Percentiles rank a stretch among this genome's conserved stretches.
Conservation (phyloP, 92 coral and sea anemone species). For the Palythoa grandis region DNA sequence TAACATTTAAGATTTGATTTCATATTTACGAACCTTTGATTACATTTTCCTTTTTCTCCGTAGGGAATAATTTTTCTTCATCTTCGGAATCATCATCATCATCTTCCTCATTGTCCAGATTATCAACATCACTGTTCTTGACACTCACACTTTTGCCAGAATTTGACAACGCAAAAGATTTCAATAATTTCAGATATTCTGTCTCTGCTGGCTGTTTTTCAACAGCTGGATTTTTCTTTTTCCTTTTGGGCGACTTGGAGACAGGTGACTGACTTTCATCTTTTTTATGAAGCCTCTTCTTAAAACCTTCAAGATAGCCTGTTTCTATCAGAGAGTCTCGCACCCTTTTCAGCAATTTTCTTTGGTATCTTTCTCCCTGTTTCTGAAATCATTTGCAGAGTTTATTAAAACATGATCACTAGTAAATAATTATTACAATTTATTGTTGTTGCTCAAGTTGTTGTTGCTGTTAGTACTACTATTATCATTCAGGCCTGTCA, state of each 20-base stretch:
- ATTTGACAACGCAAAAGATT: conserved; percentile 55
- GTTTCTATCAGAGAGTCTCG: conserved; percentile 53
- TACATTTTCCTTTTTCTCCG: neutral
- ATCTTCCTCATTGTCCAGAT: conserved; percentile 45
- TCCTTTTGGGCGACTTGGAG: neutral
- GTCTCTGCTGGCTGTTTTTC: neutral
- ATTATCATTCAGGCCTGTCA: too few relatives aligned
- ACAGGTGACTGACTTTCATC: neutral
- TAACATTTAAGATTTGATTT: neutral
- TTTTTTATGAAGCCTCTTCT: neutral
- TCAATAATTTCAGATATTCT: conserved; percentile 44
- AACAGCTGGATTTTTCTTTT: conserved; percentile 2
- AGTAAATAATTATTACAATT: too few relatives aligned
- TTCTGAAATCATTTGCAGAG: conserved; percentile 13
- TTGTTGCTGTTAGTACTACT: too few relatives aligned
- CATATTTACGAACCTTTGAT: neutral
- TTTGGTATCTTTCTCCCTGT: conserved; percentile 7
- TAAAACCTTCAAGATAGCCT: conserved; percentile 43
- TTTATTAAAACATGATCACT: neutral
- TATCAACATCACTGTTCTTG: conserved; percentile 22
- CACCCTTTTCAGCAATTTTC: conserved; percentile 27
- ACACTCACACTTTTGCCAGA: neutral
- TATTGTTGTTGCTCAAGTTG: too few relatives aligned
- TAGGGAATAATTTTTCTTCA: neutral
- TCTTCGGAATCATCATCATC: conserved; percentile 45